Evolutionary conservation across 1,140 invertebrate genomes (phyloP), one percentile per base, ranked within the genome.

Genomic region (Drosophila subpulchrella): DNA sequence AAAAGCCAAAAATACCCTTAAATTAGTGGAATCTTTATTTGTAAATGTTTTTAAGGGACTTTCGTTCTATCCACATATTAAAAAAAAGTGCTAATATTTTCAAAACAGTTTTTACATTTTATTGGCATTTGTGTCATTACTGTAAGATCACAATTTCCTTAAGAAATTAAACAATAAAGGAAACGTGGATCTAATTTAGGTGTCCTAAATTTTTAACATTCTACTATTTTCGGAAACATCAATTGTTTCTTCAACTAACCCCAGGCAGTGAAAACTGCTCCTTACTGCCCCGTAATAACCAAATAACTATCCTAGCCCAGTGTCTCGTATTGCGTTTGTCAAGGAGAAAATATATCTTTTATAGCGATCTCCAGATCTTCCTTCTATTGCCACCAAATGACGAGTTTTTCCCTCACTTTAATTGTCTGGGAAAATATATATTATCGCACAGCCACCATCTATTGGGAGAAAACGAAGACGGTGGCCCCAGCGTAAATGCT

Each of bases 401-500:
- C 72, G 41, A 36, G 42, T 38, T 38, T 34, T 42, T 46, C 61
- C 61, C 61, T 54, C 48, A 34, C 53, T 88, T 89, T 88, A 88
- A 88, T 88, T 89, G 83, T 88, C 83, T 88, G 83, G 83, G 83
- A 88, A 86, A 79, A 66, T 61, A 48, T 44, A 42, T 68, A 71
- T 88, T 86, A 86, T 86, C 82, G 55, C 41, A 15, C 27, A n/a
- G 32, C 57, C 17, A 44, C 63, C 67, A 85, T 84, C 81, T 75
- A 50, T 36, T 38, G n/a, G 42, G 36, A 60, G 17, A 57, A 56
- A 51, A 24, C 47, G 24, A 42, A 81, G 36, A 20, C 50, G 44
- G 57, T 38, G 63, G 27, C 39, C 24, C 17, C 51, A 30, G 63
- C 73, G 62, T 77, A 62, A 57, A 71, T 70, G 54, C 70, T 62